Percentiles rank a stretch among this genome's conserved stretches.
Evolutionary conservation across 2,797 vertebrate species (phyloP).

Genomic region (Melanogrammus aeglefinus): DNA sequence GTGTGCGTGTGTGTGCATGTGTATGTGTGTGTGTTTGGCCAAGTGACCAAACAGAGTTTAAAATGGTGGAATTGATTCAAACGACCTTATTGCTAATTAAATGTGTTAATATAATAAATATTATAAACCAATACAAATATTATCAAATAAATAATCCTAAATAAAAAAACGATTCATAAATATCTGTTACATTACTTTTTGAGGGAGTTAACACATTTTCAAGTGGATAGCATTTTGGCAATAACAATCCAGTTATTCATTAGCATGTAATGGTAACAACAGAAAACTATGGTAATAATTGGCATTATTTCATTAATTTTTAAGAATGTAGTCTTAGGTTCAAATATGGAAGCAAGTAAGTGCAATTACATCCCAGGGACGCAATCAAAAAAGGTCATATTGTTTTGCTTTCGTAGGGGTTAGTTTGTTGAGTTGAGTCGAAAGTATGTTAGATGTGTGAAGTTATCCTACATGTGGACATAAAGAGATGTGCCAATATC

Average conservation of each 20-base stretch:
- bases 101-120: background rate
- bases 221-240: background rate
- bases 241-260: background rate
- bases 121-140: background rate
- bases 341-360: background rate
- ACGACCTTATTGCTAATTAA: background rate
- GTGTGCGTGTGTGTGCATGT: background rate
- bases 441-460: background rate
- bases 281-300: background rate
- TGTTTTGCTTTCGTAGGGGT: background rate
- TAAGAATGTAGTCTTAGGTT: background rate
- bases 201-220: background rate
- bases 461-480: background rate
- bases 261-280: background rate
- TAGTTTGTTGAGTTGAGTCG: background rate
- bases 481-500: background rate
- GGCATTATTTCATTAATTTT: background rate
- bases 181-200: background rate
- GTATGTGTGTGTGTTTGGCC: background rate
- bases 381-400: background rate
- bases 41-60: background rate
- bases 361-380: background rate
- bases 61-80: background rate
- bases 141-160: background rate
- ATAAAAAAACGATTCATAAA: background rate